phyloP scores from a whole-genome alignment of 2,113 vertebrate genomes.

The Andinoacara biseriatus region DNA sequence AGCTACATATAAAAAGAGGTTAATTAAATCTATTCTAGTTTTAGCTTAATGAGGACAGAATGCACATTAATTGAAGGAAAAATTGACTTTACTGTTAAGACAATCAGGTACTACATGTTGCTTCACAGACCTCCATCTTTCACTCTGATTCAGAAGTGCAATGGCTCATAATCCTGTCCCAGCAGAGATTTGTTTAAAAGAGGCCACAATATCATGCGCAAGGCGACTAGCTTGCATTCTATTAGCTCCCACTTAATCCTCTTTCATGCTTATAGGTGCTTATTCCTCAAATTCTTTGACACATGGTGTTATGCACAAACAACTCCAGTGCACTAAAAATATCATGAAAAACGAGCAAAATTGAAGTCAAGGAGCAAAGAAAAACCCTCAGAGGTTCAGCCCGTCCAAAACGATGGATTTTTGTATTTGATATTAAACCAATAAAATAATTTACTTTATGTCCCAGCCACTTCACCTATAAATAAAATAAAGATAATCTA shows the following conservation, averaged over 20 bases:
- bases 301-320: neutral
- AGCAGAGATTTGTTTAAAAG: slow-evolving; percentile 27
- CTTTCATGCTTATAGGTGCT: neutral
- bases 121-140: neutral
- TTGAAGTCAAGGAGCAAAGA: neutral
- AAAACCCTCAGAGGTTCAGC: neutral
- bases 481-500: slow-evolving; percentile 1
- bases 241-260: slow-evolving; percentile 9
- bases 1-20: neutral
- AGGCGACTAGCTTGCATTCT: neutral
- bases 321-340: slow-evolving; percentile 9
- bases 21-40: neutral
- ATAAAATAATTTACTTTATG: neutral
- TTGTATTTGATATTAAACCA: neutral
- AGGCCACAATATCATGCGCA: neutral
- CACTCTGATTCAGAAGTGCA: slow-evolving; percentile 16
- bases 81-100: neutral
- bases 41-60: neutral
- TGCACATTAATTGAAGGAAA: neutral
- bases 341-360: neutral
- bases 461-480: neutral
- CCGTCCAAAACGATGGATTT: neutral
- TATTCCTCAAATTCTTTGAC: neutral
- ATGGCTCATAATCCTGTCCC: slow-evolving; percentile 37
- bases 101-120: slow-evolving; percentile 1